Evolutionary conservation across 2,888 invertebrate genomes (phyloP), one percentile per base, ranked within the genome.

Genomic region (Oeneis ivallda): DNA sequence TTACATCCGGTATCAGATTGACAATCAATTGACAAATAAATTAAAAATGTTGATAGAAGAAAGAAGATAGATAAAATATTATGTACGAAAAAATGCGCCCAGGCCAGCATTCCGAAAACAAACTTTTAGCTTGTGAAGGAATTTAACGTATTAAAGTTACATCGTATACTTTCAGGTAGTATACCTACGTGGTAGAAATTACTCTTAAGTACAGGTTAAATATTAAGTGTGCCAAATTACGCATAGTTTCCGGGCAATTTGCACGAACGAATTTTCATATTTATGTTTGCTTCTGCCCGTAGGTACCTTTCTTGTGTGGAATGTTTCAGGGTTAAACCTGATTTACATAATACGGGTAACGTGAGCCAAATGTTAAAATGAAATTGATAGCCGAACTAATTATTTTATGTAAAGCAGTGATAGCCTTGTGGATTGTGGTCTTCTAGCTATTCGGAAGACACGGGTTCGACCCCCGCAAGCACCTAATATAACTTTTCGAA

Each of bases 191-290:
- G 58, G 17, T 47, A 45, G 45, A 13, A 47, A 58, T 45, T 60
- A 13, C 15, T 19, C 8, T 32, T 59, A 37, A 59, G 59, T 37
- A 19, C 37, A n/a, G 34, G 19, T 50, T 39, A 60, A 60, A 50
- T 50, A 50, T 39, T 49, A 50, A 37, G 60, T 60, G 60, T 50
- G 49, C 50, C 49, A 60, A 60, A 60, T 60, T 60, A 60, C 49
- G 49, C 39, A 60, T 37, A 47, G 45, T 37, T 60, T 49, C 60
- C 49, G 39, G 37, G 49, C 17, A 49, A 60, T 49, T 60, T 50
- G 39, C 60, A 50, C 60, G 60, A 59, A 37, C 37, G 59, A 49
- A 60, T 49, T 47, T 60, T 50, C 60, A 50, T 60, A 60, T 49
- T 37, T 49, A 47, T 26, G 26, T 45, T 47, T 15, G 34, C 45